Evolutionary conservation across 92 coral and sea anemone genomes (phyloP).

Genomic region (Porites evermanni): DNA sequence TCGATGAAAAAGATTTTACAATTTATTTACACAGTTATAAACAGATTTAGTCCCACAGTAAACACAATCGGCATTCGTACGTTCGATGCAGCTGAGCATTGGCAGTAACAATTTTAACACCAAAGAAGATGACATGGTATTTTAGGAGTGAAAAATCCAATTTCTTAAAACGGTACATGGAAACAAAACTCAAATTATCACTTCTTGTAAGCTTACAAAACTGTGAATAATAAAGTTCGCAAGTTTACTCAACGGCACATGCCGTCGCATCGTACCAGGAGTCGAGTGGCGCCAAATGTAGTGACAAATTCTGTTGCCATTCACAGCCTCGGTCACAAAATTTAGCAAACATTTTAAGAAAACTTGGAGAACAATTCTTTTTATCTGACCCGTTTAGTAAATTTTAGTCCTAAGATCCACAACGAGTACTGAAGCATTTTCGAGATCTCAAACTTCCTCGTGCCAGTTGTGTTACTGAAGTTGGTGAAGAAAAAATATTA

Average conservation of each 20-base stretch:
- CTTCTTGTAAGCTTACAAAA: no score
- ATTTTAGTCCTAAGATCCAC: neutral
- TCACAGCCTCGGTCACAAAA: neutral
- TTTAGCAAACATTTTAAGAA: neutral
- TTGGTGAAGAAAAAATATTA: no score
- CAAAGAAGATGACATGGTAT: no score
- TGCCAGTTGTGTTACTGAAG: constrained; percentile 18
- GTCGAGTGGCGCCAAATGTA: neutral
- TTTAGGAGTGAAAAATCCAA: no score
- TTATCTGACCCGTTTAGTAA: no score
- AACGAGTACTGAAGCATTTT: neutral
- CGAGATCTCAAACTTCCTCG: neutral
- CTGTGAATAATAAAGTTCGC: no score
- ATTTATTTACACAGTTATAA: neutral
- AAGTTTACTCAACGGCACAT: no score
- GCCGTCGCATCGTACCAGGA: neutral
- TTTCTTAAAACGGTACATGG: no score
- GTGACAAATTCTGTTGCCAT: neutral
- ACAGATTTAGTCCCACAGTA: neutral
- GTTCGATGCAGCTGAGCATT: neutral
- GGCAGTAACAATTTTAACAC: neutral
- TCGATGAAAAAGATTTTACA: neutral
- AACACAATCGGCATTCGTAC: neutral
- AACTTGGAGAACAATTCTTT: no score
- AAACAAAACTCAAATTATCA: neutral